These are phyloP conservation scores for Chydorus sphaericus DNA, from an alignment of 2,888 invertebrate species.

Conservation along the genomic window DNA sequence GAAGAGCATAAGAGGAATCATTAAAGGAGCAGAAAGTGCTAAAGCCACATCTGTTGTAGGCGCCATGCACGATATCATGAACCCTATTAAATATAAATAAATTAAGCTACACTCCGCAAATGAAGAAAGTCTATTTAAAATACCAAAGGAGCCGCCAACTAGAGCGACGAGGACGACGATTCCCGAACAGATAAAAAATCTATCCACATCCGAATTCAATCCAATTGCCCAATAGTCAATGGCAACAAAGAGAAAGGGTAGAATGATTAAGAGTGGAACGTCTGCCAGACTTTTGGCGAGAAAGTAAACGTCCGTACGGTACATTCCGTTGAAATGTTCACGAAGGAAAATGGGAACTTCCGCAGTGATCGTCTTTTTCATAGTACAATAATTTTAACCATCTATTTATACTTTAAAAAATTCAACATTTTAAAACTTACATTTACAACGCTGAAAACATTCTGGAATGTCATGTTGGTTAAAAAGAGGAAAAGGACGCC, in stretches of 20 bases:
- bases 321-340: conserved; percentile 79
- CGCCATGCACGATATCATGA: conserved; percentile 75
- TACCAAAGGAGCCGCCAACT: conserved; percentile 75
- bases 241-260: conserved; percentile 66
- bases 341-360: conserved; percentile 78
- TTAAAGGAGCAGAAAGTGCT: conserved; percentile 76
- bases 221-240: conserved; percentile 83
- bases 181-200: conserved; percentile 46
- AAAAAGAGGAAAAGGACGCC: conserved; percentile 80
- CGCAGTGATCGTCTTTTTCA: conserved; percentile 74
- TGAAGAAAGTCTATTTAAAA: no score
- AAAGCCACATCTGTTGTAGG: conserved; percentile 73
- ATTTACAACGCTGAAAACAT: conserved; percentile 84
- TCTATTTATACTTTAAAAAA: no score
- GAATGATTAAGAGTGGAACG: conserved; percentile 64
- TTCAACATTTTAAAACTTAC: conserved; percentile 40
- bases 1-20: conserved; percentile 85
- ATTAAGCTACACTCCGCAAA: no score
- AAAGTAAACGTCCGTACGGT: conserved; percentile 79
- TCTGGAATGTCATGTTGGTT: conserved; percentile 86
- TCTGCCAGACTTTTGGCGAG: conserved; percentile 80
- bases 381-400: no score
- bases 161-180: conserved; percentile 72
- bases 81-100: conserved; percentile 67
- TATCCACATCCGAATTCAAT: conserved; percentile 46